phyloP scores from a whole-genome alignment of 2,888 invertebrate species.

The Nasonovia ribisnigri region DNA sequence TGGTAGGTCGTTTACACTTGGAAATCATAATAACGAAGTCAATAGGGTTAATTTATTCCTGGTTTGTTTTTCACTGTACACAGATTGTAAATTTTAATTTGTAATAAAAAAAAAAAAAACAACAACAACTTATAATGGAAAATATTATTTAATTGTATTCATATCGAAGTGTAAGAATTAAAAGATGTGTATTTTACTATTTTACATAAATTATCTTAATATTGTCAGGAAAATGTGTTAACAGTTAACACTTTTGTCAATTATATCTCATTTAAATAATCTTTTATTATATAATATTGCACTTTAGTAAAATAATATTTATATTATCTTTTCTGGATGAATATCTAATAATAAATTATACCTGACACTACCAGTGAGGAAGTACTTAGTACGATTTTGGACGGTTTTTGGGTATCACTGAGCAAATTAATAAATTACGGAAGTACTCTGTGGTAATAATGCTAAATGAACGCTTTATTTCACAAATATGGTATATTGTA shows the following conservation, averaged over 20 bases:
- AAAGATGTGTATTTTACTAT: not conserved
- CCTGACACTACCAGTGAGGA: not conserved
- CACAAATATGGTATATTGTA: not conserved
- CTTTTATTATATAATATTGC: not conserved
- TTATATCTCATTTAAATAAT: not conserved
- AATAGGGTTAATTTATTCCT: not conserved
- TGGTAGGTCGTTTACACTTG: not conserved
- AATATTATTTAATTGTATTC: not conserved
- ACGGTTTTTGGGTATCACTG: not conserved
- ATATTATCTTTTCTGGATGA: not conserved
- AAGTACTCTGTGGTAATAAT: not conserved
- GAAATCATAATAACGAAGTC: not conserved
- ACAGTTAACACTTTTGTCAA: not conserved
- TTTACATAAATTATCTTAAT: not conserved
- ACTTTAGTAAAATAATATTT: not conserved
- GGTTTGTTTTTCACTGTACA: not conserved
- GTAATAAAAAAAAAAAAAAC: not conserved
- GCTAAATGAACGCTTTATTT: not conserved
- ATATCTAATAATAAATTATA: not conserved
- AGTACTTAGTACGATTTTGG: not conserved
- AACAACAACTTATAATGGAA: not conserved
- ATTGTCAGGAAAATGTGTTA: not conserved
- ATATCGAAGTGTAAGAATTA: not conserved
- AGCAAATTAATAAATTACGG: not conserved
- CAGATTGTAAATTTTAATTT: not conserved